A percentile compares a stretch with the other conserved stretches of the same genome.
Evolutionary conservation across 2,113 vertebrate genomes (phyloP).

Genomic region (Thomomys bottae): DNA sequence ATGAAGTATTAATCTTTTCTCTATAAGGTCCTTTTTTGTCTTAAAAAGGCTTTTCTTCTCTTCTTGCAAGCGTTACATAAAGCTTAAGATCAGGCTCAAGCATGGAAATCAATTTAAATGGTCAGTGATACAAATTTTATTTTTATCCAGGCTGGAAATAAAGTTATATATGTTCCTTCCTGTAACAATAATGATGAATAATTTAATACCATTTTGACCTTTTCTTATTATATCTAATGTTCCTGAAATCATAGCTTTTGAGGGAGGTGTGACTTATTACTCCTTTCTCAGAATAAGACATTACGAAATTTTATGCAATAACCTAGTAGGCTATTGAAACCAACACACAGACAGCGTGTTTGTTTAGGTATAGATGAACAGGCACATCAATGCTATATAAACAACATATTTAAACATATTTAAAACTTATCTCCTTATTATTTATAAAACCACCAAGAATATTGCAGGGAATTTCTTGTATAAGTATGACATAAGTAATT

Average conservation of each 20-base stretch:
- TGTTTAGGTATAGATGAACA: not conserved
- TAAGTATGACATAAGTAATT: not conserved
- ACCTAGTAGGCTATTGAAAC: not conserved
- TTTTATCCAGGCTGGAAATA: not conserved
- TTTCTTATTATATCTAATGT: constrained; percentile 29
- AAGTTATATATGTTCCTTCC: not conserved
- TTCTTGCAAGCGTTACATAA: constrained; percentile 35
- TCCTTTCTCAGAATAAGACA: not conserved
- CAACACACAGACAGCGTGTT: too few relatives aligned
- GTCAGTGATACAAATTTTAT: not conserved
- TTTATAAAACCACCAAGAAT: not conserved
- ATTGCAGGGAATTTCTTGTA: not conserved
- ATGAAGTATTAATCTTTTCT: constrained; percentile 30
- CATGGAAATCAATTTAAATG: constrained; percentile 57
- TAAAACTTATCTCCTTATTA: not conserved
- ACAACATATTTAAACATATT: not conserved
- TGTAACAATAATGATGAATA: constrained; percentile 2
- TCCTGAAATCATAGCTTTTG: not conserved
- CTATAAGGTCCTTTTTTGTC: constrained; percentile 26
- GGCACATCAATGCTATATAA: not conserved
- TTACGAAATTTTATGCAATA: not conserved
- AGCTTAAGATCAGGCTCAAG: constrained; percentile 53
- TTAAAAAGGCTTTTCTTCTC: not conserved
- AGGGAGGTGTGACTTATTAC: not conserved
- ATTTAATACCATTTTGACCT: constrained; percentile 35